Evolutionary conservation across 1,140 invertebrate species (phyloP).

Genomic region (Carposina sasakii): DNA sequence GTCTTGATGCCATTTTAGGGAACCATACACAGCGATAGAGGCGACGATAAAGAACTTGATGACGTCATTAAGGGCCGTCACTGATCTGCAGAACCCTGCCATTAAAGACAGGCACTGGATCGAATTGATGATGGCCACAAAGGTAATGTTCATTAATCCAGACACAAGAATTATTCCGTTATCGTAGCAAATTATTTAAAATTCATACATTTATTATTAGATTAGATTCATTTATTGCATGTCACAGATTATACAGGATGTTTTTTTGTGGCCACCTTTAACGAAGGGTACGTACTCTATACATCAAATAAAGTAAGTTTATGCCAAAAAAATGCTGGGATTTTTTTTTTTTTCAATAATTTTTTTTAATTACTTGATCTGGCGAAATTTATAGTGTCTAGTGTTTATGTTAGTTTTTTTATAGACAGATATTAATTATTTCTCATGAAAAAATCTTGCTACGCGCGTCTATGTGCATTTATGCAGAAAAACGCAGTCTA

Average conservation of each 20-base stretch:
- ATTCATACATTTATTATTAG: background rate
- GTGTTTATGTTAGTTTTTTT: too few relatives aligned
- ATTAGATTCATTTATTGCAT: background rate
- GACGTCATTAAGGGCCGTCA: slow-evolving; percentile 89
- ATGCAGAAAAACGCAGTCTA: too few relatives aligned
- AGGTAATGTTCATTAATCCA: slow-evolving; percentile 79
- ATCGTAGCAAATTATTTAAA: background rate
- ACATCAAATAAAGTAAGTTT: too few relatives aligned
- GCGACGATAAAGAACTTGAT: slow-evolving; percentile 87
- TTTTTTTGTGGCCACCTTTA: background rate
- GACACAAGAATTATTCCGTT: too few relatives aligned
- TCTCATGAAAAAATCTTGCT: too few relatives aligned
- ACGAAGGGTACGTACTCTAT: too few relatives aligned
- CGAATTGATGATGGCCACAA: slow-evolving; percentile 92
- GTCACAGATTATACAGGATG: background rate
- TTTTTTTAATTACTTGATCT: too few relatives aligned
- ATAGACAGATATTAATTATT: too few relatives aligned
- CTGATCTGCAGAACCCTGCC: slow-evolving; percentile 94
- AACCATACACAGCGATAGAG: slow-evolving; percentile 78
- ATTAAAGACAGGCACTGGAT: slow-evolving; percentile 95
- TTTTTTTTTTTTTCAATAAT: too few relatives aligned
- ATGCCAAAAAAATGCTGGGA: too few relatives aligned
- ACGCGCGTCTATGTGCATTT: too few relatives aligned
- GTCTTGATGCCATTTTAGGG: slow-evolving; percentile 37
- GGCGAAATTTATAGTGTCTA: too few relatives aligned